phyloP scores from a whole-genome alignment of 2,113 vertebrate genomes.

The Erinaceus europaeus region DNA sequence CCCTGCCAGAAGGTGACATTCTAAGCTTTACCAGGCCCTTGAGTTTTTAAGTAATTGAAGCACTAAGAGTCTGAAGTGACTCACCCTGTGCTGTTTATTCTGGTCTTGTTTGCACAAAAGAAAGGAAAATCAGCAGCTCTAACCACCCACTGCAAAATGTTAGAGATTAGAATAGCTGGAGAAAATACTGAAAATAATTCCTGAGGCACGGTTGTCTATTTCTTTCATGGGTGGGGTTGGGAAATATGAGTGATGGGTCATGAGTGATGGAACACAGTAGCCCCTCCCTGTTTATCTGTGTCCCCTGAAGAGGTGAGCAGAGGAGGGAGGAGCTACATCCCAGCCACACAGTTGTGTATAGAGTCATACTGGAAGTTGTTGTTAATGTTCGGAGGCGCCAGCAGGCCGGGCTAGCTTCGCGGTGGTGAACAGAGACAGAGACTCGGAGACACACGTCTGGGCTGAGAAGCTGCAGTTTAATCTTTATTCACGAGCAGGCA shows the following conservation, averaged over 20 bases:
- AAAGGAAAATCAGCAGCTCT: slow-evolving; percentile 74
- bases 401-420: too few species aligned
- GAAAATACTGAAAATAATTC: slow-evolving; percentile 70
- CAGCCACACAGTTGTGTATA: too few species aligned
- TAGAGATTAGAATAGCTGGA: slow-evolving; percentile 67
- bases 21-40: slow-evolving; percentile 59
- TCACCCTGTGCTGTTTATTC: slow-evolving; percentile 72
- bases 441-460: too few species aligned
- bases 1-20: slow-evolving; percentile 75
- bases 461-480: too few species aligned
- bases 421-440: too few species aligned
- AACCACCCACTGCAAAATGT: slow-evolving; percentile 70
- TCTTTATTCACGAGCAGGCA: too few species aligned
- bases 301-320: neutral
- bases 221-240: neutral
- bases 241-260: neutral
- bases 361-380: too few species aligned
- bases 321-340: neutral
- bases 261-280: slow-evolving; percentile 49
- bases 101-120: slow-evolving; percentile 73
- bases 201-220: neutral
- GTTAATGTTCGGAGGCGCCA: too few species aligned
- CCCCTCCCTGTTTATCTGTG: neutral
- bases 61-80: slow-evolving; percentile 64
- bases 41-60: slow-evolving; percentile 76